Evolutionary conservation across 2,797 vertebrate genomes (phyloP), one percentile per base, ranked within the genome.

Genomic region (Pelodytes ibericus): DNA sequence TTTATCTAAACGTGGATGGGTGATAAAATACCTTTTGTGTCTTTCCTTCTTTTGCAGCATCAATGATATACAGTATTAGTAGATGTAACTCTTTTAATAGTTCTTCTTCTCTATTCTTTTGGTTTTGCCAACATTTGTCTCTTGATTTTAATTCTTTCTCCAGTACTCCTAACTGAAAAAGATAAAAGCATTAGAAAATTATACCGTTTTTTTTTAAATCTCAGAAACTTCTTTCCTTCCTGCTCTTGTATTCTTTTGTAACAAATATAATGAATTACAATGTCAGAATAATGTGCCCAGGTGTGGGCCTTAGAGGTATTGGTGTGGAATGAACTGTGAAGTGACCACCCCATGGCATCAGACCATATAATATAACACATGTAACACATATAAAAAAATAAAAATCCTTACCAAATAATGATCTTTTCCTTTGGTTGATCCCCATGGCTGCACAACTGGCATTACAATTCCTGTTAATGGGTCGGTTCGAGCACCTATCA

Each of bases 401-500:
- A n/a, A n/a, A n/a, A n/a, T 11, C 6, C 79, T 15, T 84, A 96
- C 96, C 93, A 93, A 86, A n/a, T 87, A 81, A 44, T 82, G 87
- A 67, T 95, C 89, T 65, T 82, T 73, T 69, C 83, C 84, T 85
- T 89, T 27, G 77, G 81, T 20, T 87, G 80, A 81, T 81, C 91
- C 91, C 73, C 90, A 85, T 59, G 91, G 83, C 49, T 93, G 92
- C 10, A 95, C 91, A 3, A 94, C 8, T 1, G 96, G 95, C 22
- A 95, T 81, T 2, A 95, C 80, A 0, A 77, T 89, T 72, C 87
- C 82, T 13, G 86, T 88, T 76, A 85, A 85, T 3, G 88, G 84
- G 25, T 94, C 92, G 33, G 81, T 83, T 20, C 88, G 90, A 51
- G 90, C 93, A 27, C 94, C 95, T 4, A 96, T 91, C 51, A 96